Conservation (phyloP, 2,113 vertebrate genomes). For the Nothobranchius furzeri region DNA sequence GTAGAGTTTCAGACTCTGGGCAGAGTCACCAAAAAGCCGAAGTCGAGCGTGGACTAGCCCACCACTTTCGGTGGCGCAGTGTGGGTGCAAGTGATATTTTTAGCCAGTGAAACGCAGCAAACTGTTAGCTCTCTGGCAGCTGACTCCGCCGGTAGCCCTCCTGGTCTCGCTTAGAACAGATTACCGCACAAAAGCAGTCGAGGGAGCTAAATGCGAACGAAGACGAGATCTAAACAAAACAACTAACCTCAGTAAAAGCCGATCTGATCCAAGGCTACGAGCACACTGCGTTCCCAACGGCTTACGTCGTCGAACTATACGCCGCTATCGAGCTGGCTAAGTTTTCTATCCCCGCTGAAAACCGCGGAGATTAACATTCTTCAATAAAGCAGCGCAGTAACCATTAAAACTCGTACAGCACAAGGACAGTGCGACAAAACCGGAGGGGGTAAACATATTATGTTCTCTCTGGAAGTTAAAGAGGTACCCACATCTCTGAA, state of each 20-base stretch:
- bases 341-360: conserved; percentile 17
- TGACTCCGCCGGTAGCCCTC: conserved; percentile 8
- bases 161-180: conserved; percentile 12
- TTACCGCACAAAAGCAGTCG: conserved; percentile 1
- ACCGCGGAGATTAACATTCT: conserved; percentile 26
- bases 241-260: background rate
- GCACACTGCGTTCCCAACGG: conserved; percentile 55
- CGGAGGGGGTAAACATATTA: background rate
- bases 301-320: conserved; percentile 51
- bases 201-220: background rate
- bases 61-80: conserved; percentile 47
- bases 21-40: conserved; percentile 35
- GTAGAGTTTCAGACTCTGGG: conserved; percentile 62
- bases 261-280: conserved; percentile 10
- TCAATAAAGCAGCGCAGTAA: background rate
- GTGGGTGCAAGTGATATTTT: conserved; percentile 61
- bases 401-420: background rate
- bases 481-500: conserved; percentile 32
- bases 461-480: conserved; percentile 24
- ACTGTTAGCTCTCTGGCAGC: conserved; percentile 38
- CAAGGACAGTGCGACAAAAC: background rate
- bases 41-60: conserved; percentile 35
- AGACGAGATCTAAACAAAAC: conserved; percentile 2
- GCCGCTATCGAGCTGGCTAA: conserved; percentile 41
- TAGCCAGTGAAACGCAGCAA: conserved; percentile 52